Conservation (phyloP, 2,888 invertebrate species). For the Zonitis immaculata region DNA sequence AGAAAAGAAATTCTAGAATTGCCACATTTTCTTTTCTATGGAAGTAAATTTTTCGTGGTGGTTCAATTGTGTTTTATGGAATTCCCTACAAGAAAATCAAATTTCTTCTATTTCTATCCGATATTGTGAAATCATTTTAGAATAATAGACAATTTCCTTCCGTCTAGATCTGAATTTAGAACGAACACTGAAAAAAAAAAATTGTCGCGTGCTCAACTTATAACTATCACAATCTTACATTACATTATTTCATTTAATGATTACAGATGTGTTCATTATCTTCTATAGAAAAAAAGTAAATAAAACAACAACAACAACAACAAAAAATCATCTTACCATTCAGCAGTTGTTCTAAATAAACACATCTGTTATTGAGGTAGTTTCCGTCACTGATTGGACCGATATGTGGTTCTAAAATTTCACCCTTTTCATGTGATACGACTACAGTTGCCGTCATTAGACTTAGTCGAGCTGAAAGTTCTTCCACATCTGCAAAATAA, state of each 20-base stretch:
- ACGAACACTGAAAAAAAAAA: not conserved
- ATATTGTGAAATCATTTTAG: not conserved
- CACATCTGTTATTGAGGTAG: conserved; percentile 53
- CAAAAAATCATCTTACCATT: conserved; percentile 44
- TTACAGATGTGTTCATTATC: conserved; percentile 21
- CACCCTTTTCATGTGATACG: conserved; percentile 49
- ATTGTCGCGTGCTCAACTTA: conserved; percentile 19
- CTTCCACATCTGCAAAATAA: conserved; percentile 61
- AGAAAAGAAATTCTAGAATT: too few species aligned
- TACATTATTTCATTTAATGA: conserved; percentile 20
- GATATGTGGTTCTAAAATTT: conserved; percentile 46
- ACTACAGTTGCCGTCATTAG: conserved; percentile 57
- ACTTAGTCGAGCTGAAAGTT: conserved; percentile 64
- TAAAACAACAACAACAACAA: not conserved
- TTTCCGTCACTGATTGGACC: conserved; percentile 47
- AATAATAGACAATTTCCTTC: not conserved
- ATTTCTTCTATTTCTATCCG: not conserved
- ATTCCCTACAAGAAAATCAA: too few species aligned
- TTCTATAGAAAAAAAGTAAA: not conserved
- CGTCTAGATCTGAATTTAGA: not conserved
- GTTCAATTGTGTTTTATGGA: too few species aligned
- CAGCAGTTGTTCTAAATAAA: conserved; percentile 55
- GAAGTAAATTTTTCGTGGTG: too few species aligned
- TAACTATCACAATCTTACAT: conserved; percentile 6
- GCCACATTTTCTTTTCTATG: too few species aligned